These are phyloP conservation scores for Tethea ocularis DNA, from an alignment of 2,888 invertebrate genomes.

Conservation along the genomic window DNA sequence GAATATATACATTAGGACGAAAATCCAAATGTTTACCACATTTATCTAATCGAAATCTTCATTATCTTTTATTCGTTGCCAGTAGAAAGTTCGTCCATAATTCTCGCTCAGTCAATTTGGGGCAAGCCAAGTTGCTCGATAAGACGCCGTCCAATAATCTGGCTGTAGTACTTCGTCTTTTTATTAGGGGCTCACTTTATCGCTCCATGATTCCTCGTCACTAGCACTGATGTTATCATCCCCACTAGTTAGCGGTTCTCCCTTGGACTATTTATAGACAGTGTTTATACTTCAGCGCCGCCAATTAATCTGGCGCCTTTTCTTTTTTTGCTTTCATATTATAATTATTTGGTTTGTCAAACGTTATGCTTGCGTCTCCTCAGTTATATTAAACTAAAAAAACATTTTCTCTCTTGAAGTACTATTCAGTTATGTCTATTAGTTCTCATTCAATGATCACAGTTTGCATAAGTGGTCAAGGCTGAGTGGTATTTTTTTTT, in stretches of 20 bases:
- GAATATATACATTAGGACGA: slow-evolving; percentile 29
- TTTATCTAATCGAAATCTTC: slow-evolving; percentile 75
- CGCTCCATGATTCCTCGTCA: slow-evolving; percentile 65
- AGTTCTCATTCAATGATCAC: slow-evolving; percentile 10
- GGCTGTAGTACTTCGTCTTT: slow-evolving; percentile 63
- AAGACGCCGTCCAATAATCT: slow-evolving; percentile 74
- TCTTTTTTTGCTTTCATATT: background rate
- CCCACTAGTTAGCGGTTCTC: slow-evolving; percentile 57
- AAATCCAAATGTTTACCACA: slow-evolving; percentile 58
- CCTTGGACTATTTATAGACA: slow-evolving; percentile 50
- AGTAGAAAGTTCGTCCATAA: slow-evolving; percentile 77
- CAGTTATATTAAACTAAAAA: slow-evolving; percentile 5
- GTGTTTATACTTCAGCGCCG: slow-evolving; percentile 42
- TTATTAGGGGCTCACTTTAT: slow-evolving; percentile 74
- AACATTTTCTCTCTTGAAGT: background rate
- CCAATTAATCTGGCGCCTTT: slow-evolving; percentile 47
- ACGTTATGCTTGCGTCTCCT: slow-evolving; percentile 15
- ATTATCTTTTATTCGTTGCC: slow-evolving; percentile 74
- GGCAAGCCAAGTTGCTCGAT: slow-evolving; percentile 70
- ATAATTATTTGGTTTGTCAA: no score
- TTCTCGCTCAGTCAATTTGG: slow-evolving; percentile 77
- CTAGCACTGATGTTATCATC: slow-evolving; percentile 64
- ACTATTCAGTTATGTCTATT: slow-evolving; percentile 8
- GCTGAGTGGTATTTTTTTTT: slow-evolving; percentile 17
- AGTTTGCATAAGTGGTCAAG: slow-evolving; percentile 19